Evolutionary conservation across 2,888 invertebrate species (phyloP).

Genomic region (Chrysomela aeneicollis): DNA sequence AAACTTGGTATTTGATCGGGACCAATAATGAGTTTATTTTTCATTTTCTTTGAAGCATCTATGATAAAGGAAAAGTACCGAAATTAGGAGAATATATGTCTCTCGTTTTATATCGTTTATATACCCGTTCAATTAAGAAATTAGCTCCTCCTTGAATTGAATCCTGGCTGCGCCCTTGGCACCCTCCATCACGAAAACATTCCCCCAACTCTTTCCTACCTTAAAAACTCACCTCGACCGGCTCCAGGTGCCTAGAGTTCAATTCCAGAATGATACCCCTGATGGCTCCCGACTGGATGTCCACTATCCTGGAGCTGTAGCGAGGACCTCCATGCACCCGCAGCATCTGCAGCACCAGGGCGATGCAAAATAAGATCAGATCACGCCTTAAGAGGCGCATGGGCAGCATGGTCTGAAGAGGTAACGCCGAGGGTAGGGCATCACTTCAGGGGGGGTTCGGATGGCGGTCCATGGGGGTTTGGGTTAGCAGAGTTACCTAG

Average conservation of each 20-base stretch:
- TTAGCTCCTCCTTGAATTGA: too few relatives aligned
- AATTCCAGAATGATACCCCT: constrained; percentile 74
- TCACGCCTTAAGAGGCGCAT: constrained; percentile 51
- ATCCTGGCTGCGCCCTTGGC: too few relatives aligned
- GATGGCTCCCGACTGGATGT: constrained; percentile 78
- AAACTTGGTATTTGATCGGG: too few relatives aligned
- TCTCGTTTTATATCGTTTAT: too few relatives aligned
- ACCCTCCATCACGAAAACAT: background rate
- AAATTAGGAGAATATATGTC: too few relatives aligned
- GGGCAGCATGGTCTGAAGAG: constrained; percentile 57
- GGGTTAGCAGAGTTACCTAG: background rate
- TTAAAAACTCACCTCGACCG: constrained; percentile 68
- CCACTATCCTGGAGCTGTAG: constrained; percentile 81
- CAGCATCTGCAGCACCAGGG: constrained; percentile 40
- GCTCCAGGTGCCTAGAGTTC: constrained; percentile 75
- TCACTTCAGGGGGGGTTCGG: constrained; percentile 46
- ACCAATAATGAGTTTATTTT: too few relatives aligned
- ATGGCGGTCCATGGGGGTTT: background rate
- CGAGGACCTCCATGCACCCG: constrained; percentile 64
- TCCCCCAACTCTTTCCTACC: background rate
- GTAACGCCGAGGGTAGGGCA: constrained; percentile 49
- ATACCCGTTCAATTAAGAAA: too few relatives aligned
- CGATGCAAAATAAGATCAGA: constrained; percentile 33
- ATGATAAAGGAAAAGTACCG: too few relatives aligned
- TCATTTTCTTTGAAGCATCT: too few relatives aligned